These are phyloP conservation scores for Podarcis siculus DNA, from an alignment of 2,797 vertebrate genomes.

Conservation along the genomic window DNA sequence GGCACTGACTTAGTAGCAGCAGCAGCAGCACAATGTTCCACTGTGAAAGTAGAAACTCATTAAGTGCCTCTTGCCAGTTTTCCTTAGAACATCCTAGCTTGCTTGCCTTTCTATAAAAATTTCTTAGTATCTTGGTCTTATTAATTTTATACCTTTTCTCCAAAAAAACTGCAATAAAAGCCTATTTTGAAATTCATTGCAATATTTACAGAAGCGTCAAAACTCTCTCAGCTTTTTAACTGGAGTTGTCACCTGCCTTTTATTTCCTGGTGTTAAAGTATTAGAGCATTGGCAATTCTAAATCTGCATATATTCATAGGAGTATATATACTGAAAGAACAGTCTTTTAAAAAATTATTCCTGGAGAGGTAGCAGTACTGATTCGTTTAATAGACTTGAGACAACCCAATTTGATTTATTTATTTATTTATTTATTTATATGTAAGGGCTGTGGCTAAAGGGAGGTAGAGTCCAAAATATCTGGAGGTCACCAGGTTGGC, in stretches of 20 bases:
- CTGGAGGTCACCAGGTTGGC: no score
- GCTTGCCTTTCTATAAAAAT: background rate
- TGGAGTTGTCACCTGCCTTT: background rate
- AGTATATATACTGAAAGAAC: background rate
- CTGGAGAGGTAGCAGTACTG: no score
- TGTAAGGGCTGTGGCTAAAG: no score
- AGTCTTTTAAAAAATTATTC: background rate
- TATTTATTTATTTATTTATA: no score
- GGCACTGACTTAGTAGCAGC: background rate
- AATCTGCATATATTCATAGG: background rate
- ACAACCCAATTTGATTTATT: background rate
- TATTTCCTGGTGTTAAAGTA: background rate
- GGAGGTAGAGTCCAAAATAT: no score
- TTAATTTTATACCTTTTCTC: conserved; percentile 8
- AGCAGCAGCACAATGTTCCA: background rate
- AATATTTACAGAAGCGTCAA: background rate
- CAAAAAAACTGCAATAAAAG: background rate
- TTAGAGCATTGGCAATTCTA: background rate
- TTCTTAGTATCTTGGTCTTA: background rate
- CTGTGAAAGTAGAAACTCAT: background rate
- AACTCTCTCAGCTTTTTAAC: background rate
- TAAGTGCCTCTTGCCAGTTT: background rate
- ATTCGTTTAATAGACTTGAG: background rate
- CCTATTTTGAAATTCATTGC: background rate
- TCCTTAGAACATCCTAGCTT: background rate